phyloP scores from a whole-genome alignment of 2,888 invertebrate species.

The Limnephilus auricula region DNA sequence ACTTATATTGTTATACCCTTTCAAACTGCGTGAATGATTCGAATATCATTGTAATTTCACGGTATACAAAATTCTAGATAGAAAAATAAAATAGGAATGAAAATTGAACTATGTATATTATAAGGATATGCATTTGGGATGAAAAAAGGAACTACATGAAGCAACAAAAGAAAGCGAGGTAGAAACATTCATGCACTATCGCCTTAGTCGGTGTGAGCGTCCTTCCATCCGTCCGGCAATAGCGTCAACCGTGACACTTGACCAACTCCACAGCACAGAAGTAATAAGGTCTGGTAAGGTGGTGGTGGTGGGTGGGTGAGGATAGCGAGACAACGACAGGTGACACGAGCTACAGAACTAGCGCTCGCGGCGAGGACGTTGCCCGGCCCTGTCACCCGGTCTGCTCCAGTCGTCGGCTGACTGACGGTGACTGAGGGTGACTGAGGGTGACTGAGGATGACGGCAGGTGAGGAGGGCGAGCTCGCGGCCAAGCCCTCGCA shows the following conservation, averaged over 20 bases:
- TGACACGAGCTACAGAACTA: background rate
- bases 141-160: slow-evolving; percentile 51
- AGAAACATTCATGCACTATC: slow-evolving; percentile 64
- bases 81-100: background rate
- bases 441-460: background rate
- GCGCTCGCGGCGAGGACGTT: background rate
- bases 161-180: slow-evolving; percentile 55
- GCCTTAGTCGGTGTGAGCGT: slow-evolving; percentile 63
- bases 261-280: background rate
- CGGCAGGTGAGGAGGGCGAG: background rate
- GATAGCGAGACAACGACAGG: background rate
- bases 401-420: background rate
- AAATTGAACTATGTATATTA: background rate
- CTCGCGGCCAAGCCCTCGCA: background rate
- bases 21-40: background rate
- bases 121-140: background rate
- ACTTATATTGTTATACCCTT: background rate
- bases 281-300: background rate
- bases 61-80: background rate
- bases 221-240: slow-evolving; percentile 47
- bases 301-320: background rate
- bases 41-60: background rate
- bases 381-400: background rate
- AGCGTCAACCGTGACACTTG: background rate
- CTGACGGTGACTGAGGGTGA: background rate